Conservation (phyloP, 2,113 vertebrate genomes). For the Muntiacus muntjak region DNA sequence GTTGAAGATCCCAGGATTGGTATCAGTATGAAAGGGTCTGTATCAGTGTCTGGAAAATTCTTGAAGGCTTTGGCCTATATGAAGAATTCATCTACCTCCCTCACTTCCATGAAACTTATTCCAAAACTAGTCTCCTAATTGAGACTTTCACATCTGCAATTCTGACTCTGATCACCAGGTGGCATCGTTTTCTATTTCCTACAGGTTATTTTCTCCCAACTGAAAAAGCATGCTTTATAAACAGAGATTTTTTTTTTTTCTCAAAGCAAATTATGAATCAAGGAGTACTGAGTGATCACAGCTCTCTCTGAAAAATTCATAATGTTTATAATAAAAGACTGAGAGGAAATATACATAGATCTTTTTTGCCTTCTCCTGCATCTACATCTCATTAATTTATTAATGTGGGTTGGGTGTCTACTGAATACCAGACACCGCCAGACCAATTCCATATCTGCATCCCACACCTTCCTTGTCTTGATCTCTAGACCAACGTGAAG, state of each 20-base stretch:
- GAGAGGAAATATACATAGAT: background rate
- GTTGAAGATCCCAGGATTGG: background rate
- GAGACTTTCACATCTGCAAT: background rate
- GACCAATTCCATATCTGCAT: background rate
- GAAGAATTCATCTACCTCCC: background rate
- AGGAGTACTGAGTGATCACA: background rate
- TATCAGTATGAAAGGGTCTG: background rate
- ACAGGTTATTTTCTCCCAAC: background rate
- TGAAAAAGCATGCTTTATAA: background rate
- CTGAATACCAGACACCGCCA: background rate
- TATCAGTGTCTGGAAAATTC: background rate
- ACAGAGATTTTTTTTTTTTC: background rate
- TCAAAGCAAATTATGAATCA: background rate
- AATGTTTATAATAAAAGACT: background rate
- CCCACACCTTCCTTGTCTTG: background rate
- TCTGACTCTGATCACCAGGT: background rate
- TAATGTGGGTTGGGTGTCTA: background rate
- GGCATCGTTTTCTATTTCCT: background rate
- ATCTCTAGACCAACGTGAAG: background rate
- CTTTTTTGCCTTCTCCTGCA: background rate
- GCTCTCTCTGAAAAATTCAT: background rate
- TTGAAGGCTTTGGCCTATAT: background rate
- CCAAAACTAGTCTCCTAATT: background rate
- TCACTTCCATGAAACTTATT: background rate
- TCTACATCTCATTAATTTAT: background rate